Base-by-base conservation (phyloP, 2,888 invertebrate genomes). In the Drosophila mercatorum region DNA sequence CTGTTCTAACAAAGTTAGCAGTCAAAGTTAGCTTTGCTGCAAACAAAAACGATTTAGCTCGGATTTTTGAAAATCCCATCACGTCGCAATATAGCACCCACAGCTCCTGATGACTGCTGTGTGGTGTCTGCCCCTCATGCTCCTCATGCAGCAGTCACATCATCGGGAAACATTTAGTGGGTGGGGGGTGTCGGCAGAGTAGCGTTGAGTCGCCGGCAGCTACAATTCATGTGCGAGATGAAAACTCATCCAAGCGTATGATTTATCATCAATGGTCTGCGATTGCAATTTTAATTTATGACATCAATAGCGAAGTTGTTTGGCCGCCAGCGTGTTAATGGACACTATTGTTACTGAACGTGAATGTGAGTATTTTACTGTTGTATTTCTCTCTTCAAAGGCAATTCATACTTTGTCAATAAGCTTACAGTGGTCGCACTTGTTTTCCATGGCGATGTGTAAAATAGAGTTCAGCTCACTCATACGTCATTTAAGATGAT, bases 261-360 rank as follows among this genome's bases (percentile, higher is more conserved):
- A 81, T 83, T 81, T 81, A 81, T 81, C 83, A 83, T 81, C 81
- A 81, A 83, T 83, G 73, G 81, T 81, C 83, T 80, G 74, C 81
- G 81, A 81, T 83, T 83, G 83, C 83, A 81, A 81, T 81, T 83
- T 81, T 83, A 83, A 83, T 81, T 81, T 81, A 81, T 83, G 81
- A 78, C 81, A 83, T 81, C 81, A 81, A 81, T 77, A 78, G 78
- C 81, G 67, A 81, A 81, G 78, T 81, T 75, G 78, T 75, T 78
- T 81, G 72, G 72, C 75, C 78, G 72, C 56, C 81, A 80, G 81
- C 78, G 78, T 80, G 80, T 82, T 80, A 82, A 82, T 80, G 80
- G 80, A 80, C 83, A 82, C 80, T 82, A 80, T 80, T 82, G 80
- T 82, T 82, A 75, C 76, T 69, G 68, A 66, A 75, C 72, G 67